Base-by-base conservation (phyloP, 1,140 invertebrate species). In the Maniola jurtina region DNA sequence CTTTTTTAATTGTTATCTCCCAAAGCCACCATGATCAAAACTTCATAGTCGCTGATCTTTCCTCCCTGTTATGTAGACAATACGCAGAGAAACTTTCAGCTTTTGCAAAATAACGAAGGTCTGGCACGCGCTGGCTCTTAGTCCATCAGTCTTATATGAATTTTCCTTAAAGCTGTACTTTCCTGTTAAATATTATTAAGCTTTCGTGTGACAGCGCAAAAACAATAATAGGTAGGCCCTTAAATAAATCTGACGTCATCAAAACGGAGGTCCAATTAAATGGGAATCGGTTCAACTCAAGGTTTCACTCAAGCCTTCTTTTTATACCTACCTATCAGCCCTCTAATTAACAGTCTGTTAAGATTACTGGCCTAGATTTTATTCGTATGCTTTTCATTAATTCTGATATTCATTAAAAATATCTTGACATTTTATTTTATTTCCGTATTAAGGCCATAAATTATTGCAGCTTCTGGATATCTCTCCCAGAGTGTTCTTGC, bases 251-350 rank as follows among this genome's bases (percentile, higher is more conserved):
- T 11, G 42, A 45, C 9, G 42, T 11, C 42, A 45, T 45, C 42
- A 45, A 38, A 11, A 38, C 9, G 9, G 40, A 11, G 7, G 13
- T 11, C 42, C 42, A 45, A 45, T 45, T 45, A 45, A 45, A 45
- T n/a, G 42, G 42, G 42, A n/a, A 45, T 45, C 42, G 42, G 13
- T 45, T n/a, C 42, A 45, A 45, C 42, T 45, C 42, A 45, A 45
- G 42, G 42, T 45, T 45, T 45, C 42, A 45, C 42, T 45, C 42
- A 9, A 45, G 42, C 42, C 42, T 45, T 11, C 13, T 11, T 45
- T 45, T 45, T 45, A 45, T 45, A 45, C 42, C 42, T 45, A 45
- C 42, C 42, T 45, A 11, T 45, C 42, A 45, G 13, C 42, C 42
- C 42, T 45, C 42, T 45, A 45, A 45, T 45, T 45, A 45, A 45